Evolutionary conservation across 1,140 invertebrate genomes (phyloP).

Genomic region (Drosophila ambigua): DNA sequence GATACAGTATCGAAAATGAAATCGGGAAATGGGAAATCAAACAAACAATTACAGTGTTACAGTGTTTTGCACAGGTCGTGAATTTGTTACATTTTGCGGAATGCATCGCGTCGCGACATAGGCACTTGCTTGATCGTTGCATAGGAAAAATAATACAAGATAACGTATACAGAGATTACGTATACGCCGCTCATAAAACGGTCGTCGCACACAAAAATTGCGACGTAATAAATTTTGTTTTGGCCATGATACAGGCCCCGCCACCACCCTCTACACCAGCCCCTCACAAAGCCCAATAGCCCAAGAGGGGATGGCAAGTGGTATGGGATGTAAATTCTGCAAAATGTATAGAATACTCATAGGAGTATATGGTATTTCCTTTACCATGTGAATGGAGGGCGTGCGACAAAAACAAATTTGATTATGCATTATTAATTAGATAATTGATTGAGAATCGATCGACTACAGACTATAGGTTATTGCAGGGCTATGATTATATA

Average conservation of each 20-base stretch:
- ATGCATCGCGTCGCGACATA: background rate
- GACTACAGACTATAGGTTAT: background rate
- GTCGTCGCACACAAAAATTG: constrained; percentile 35
- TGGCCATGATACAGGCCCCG: constrained; percentile 18
- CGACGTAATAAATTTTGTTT: constrained; percentile 49
- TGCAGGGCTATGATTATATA: background rate
- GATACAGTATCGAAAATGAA: too few relatives aligned
- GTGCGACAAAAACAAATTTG: background rate
- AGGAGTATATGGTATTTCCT: too few relatives aligned
- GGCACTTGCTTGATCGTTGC: constrained; percentile 14
- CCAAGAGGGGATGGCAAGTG: background rate
- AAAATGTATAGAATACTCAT: background rate
- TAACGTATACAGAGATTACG: constrained; percentile 36
- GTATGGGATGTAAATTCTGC: background rate
- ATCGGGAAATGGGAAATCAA: too few relatives aligned
- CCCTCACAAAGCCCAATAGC: too few relatives aligned
- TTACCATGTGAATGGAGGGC: background rate
- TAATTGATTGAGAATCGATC: constrained; percentile 23
- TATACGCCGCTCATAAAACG: constrained; percentile 49
- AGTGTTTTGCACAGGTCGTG: too few relatives aligned
- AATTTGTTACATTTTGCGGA: background rate
- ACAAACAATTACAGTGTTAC: too few relatives aligned
- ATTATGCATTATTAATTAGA: constrained; percentile 18
- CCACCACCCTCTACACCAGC: background rate
- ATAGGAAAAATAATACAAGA: constrained; percentile 34